phyloP scores from a whole-genome alignment of 2,113 vertebrate genomes.

The Psephotus haematonotus region DNA sequence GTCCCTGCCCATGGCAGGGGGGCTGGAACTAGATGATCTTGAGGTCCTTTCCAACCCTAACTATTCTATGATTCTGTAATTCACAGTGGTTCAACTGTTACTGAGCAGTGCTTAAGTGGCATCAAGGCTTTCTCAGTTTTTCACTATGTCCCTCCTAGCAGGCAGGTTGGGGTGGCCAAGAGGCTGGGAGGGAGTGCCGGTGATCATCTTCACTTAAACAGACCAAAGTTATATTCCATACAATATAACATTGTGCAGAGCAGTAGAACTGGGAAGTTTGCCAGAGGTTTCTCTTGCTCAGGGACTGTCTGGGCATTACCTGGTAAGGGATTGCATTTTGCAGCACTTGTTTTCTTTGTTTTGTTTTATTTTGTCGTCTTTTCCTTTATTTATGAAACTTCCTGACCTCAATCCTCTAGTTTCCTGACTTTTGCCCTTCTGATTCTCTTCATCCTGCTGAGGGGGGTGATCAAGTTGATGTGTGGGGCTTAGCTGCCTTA shows the following conservation, averaged over 20 bases:
- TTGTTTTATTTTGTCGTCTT: background rate
- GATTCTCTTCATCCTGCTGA: background rate
- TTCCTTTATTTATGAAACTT: background rate
- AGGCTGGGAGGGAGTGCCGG: background rate
- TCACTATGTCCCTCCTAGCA: background rate
- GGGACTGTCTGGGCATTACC: background rate
- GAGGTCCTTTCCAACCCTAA: no score
- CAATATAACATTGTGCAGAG: rapidly evolving
- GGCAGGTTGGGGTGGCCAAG: background rate
- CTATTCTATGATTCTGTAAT: no score
- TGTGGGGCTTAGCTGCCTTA: background rate
- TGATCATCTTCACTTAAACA: background rate
- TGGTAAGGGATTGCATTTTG: background rate
- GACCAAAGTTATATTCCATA: background rate
- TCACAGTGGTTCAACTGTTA: background rate
- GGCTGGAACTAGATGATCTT: no score
- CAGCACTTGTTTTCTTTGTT: background rate
- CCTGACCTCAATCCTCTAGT: background rate
- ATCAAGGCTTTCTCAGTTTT: background rate
- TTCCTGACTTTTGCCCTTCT: background rate
- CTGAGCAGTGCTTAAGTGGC: background rate
- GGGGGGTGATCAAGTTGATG: rapidly evolving
- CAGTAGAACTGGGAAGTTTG: background rate
- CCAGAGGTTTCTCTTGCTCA: background rate
- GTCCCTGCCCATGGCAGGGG: no score